Conservation (phyloP, 2,113 vertebrate species). For the Pangasianodon gigas region DNA sequence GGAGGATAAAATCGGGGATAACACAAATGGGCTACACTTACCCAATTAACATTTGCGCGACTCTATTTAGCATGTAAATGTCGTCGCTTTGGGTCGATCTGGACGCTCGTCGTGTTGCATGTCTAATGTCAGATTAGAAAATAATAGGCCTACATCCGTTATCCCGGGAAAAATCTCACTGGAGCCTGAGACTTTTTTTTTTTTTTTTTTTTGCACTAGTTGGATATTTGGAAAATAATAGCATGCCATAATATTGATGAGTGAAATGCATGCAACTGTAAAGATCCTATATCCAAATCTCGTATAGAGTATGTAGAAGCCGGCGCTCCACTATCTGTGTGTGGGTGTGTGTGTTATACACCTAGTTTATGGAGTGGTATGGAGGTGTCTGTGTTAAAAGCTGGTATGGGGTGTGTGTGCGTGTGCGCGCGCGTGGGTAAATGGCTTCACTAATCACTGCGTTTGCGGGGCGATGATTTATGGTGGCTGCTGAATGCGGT, state of each 20-base stretch:
- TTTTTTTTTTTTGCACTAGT: neutral
- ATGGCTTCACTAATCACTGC: slow-evolving; percentile 94
- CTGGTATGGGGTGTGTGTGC: neutral
- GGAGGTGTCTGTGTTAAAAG: slow-evolving; percentile 70
- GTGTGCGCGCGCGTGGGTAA: slow-evolving; percentile 69
- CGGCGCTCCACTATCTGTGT: neutral
- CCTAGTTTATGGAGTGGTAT: slow-evolving; percentile 73
- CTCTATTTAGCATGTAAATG: slow-evolving; percentile 73
- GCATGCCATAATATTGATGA: neutral
- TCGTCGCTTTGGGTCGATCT: slow-evolving; percentile 45
- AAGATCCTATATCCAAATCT: neutral
- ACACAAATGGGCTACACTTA: slow-evolving; percentile 77
- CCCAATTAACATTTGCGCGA: slow-evolving; percentile 72
- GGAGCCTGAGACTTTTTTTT: neutral
- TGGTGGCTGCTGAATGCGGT: slow-evolving; percentile 87
- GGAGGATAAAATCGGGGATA: slow-evolving; percentile 70
- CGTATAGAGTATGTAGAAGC: neutral
- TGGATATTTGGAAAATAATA: neutral
- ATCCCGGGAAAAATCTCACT: slow-evolving; percentile 56
- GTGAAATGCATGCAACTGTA: neutral
- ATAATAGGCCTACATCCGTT: slow-evolving; percentile 67
- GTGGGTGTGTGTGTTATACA: neutral
- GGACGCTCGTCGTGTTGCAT: slow-evolving; percentile 58
- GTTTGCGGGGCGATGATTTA: slow-evolving; percentile 95
- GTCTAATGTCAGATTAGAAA: slow-evolving; percentile 73